These are phyloP conservation scores for Amniataba percoides DNA, from an alignment of 2,797 vertebrate genomes.

Conservation along the genomic window DNA sequence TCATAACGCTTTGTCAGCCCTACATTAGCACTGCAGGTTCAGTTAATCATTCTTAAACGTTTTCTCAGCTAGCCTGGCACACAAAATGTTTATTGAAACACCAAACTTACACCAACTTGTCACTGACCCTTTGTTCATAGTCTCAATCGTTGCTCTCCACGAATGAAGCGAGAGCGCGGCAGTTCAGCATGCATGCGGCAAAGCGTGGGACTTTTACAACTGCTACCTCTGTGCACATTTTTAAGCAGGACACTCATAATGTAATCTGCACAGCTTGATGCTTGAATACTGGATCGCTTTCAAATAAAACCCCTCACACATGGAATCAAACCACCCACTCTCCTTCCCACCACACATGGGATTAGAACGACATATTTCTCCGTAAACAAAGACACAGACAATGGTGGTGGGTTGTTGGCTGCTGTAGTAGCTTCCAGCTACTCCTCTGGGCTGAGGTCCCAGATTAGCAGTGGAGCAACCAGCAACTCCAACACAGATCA, in stretches of 20 bases:
- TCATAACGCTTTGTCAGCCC: background rate
- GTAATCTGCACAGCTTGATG: constrained; percentile 66
- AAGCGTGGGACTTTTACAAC: constrained; percentile 59
- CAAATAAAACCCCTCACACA: constrained; percentile 64
- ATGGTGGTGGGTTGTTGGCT: constrained; percentile 73
- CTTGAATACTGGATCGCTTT: constrained; percentile 60
- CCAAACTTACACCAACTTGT: constrained; percentile 17
- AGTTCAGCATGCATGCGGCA: constrained; percentile 15
- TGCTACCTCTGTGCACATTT: constrained; percentile 37
- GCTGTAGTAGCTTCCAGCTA: constrained; percentile 62
- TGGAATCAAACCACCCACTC: constrained; percentile 70
- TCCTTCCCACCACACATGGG: constrained; percentile 72
- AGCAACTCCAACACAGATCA: constrained; percentile 39
- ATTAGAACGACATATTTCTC: constrained; percentile 76
- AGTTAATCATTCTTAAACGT: background rate
- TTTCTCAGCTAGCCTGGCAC: constrained; percentile 11
- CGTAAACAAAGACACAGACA: constrained; percentile 76
- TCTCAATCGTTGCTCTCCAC: background rate
- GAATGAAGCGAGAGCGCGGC: constrained; percentile 27
- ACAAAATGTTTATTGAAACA: background rate
- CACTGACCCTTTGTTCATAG: background rate
- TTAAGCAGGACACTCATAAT: constrained; percentile 52
- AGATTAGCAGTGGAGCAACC: constrained; percentile 68
- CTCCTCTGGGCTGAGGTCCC: constrained; percentile 71
- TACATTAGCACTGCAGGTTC: background rate